Base-by-base conservation (phyloP, 2,888 invertebrate genomes). In the Eristalinus sepulchralis region DNA sequence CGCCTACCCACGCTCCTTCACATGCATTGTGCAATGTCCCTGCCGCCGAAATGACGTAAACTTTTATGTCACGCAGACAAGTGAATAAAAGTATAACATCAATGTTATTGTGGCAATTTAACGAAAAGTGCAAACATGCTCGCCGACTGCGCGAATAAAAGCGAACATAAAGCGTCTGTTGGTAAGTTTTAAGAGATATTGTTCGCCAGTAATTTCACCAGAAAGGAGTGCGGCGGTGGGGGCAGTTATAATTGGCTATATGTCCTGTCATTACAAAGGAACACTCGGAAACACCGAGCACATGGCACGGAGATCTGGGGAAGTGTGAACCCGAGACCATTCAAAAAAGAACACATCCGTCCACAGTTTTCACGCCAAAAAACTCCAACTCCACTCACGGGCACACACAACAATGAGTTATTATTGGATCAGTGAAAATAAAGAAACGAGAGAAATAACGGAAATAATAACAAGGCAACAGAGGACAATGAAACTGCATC, bases 401-500 rank as follows among this genome's bases (percentile, higher is more conserved):
- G 13, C 34, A 10, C 20, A 11, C 22, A 11, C 68, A 3, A 59
- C 62, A 47, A 53, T 72, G 72, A 72, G 62, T 72, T 72, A 72
- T 72, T 72, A 72, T 63, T 72, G 62, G 72, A 62, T 72, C 72
- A 72, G 39, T 70, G 27, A 34, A 11, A 33, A 62, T 20, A 34
- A 34, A 34, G 17, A 34, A 63, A 20, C 8, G 31, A 63, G 8
- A 63, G 34, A 62, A 62, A 62, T 63, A 70, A 34, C 31, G n/a
- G 36, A 62, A 20, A 20, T 13, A 55, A 57, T 33, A 72, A 72
- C 60, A 47, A 57, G 24, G n/a, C 20, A 68, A 57, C 33, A 33
- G 39, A 66, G 39, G 70, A 78, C 78, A 71, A 78, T 71, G 33
- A 71, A 71, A 78, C 63, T 64, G 39, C 78, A 78, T 71, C 78